These are phyloP conservation scores for Linnaemya vulpina DNA, from an alignment of 2,888 invertebrate species.

Conservation along the genomic window DNA sequence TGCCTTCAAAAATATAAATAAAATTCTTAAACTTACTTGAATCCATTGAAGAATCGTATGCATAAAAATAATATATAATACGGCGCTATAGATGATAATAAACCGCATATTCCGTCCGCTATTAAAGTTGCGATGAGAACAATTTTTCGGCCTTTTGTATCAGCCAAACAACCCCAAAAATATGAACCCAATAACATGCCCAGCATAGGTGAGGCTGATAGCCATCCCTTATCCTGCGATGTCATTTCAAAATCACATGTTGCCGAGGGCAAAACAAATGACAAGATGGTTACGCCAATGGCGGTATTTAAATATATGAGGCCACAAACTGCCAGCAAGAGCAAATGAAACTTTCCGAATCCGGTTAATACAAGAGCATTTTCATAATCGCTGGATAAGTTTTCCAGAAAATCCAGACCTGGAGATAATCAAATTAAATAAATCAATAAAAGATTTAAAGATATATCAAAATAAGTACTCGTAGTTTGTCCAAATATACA, in stretches of 20 bases:
- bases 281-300: conserved; percentile 90
- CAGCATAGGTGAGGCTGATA: conserved; percentile 90
- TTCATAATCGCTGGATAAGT: conserved; percentile 80
- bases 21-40: conserved; percentile 86
- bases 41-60: conserved; percentile 90
- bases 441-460: neutral
- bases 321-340: conserved; percentile 89
- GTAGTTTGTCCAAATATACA: no score
- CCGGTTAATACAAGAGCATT: conserved; percentile 84
- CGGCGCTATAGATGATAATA: conserved; percentile 89
- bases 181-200: conserved; percentile 93
- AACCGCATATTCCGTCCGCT: conserved; percentile 89
- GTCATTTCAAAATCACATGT: conserved; percentile 92
- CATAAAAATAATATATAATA: conserved; percentile 88
- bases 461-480: neutral
- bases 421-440: conserved; percentile 51
- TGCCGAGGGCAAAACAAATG: conserved; percentile 92
- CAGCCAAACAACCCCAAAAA: conserved; percentile 93
- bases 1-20: neutral
- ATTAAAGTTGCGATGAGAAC: conserved; percentile 89
- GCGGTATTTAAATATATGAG: conserved; percentile 93
- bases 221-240: conserved; percentile 90
- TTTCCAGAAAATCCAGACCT: conserved; percentile 81
- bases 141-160: conserved; percentile 90
- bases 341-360: conserved; percentile 92